These are phyloP conservation scores for Ictidomys tridecemlineatus DNA, from an alignment of 2,113 vertebrate genomes.

Conservation along the genomic window DNA sequence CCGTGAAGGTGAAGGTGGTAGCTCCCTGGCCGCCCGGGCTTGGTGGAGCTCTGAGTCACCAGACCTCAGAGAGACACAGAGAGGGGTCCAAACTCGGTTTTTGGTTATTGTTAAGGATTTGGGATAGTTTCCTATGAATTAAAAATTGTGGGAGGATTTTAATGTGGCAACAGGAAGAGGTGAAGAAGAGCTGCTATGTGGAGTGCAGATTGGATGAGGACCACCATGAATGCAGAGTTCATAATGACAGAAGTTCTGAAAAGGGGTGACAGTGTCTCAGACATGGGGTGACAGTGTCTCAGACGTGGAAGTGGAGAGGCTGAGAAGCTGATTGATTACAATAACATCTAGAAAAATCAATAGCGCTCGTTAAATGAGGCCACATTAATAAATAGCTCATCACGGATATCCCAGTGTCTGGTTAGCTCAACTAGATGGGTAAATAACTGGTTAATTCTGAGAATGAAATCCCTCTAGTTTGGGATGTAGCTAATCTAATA, in stretches of 20 bases:
- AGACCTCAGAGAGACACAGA: not conserved
- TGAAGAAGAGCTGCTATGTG: not conserved
- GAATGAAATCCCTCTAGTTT: not conserved
- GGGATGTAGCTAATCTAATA: not conserved
- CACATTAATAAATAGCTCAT: not conserved
- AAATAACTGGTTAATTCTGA: not conserved
- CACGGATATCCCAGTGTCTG: not conserved
- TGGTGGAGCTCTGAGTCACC: accelerated
- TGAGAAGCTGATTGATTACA: not conserved
- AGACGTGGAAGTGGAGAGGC: not conserved
- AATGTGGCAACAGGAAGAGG: not conserved
- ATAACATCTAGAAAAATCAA: not conserved
- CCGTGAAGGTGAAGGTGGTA: accelerated
- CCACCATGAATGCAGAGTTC: not conserved
- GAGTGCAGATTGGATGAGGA: not conserved
- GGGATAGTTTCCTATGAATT: not conserved
- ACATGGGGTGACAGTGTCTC: not conserved
- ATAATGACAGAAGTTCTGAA: not conserved
- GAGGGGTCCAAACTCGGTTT: too few species aligned
- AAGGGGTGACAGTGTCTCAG: not conserved
- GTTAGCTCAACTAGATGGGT: not conserved
- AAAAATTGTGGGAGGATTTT: not conserved
- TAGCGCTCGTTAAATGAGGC: not conserved
- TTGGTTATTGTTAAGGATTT: not conserved
- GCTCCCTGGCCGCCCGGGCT: not conserved